Evolutionary conservation across 2,888 invertebrate species (phyloP), one percentile per base, ranked within the genome.

Genomic region (Netelia melanura): DNA sequence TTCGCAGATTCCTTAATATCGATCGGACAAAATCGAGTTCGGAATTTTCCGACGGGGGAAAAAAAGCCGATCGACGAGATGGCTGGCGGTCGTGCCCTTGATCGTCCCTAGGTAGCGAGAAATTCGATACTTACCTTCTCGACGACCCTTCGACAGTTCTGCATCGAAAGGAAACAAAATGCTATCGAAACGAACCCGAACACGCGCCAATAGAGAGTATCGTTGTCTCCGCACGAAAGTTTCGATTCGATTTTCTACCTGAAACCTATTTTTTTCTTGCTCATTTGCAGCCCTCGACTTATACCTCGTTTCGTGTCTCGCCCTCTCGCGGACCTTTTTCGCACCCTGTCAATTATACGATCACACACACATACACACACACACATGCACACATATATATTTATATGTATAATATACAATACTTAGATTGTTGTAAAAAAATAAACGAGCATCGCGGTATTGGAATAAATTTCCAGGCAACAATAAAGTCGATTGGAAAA

Each of bases 401-500:
- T 61, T n/a, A 30, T 61, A 83, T 61, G 61, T 72, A 23, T 70
- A 48, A 64, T 54, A 1, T 54, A 48, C n/a, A 54, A 70, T n/a
- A 70, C 17, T 70, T 44, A 11, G 30, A 64, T 25, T n/a, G 21
- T n/a, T 43, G 43, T 25, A 68, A 81, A 75, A 75, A 82, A 79
- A 80, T 71, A 85, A 83, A 76, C 76, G 85, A 85, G 67, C 85
- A 85, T 44, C 78, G 79, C 1, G 70, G 52, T 80, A 85, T 85
- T 76, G 64, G 83, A 85, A 85, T 85, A 80, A 85, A 85, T 83
- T 85, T 85, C 10, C 23, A 65, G 21, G 38, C 72, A 76, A 83
- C 82, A 85, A 85, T 83, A 80, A 83, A 80, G 85, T 83, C 83
- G 85, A 85, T 85, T 85, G 82, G 80, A 80, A 85, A 72, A 85